phyloP scores from a whole-genome alignment of 2,888 invertebrate species.

The Dryocosmus kuriphilus region DNA sequence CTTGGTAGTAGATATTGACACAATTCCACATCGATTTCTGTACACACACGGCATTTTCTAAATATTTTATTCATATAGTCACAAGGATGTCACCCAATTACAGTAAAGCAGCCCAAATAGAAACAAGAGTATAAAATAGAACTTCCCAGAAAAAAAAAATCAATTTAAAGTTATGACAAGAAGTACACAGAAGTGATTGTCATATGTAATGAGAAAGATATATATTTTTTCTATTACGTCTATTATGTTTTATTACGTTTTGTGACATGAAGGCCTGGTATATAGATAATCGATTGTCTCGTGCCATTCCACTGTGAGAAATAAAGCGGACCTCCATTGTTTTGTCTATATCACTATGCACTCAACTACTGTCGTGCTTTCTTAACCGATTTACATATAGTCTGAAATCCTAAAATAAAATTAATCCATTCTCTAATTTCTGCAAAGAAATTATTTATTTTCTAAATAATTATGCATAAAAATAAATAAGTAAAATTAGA shows the following conservation, averaged over 20 bases:
- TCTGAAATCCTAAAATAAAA: background rate
- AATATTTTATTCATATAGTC: slow-evolving; percentile 18
- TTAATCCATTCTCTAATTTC: background rate
- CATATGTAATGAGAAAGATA: background rate
- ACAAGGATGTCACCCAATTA: background rate
- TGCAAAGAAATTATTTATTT: background rate
- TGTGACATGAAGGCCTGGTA: slow-evolving; percentile 31
- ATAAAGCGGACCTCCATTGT: slow-evolving; percentile 55
- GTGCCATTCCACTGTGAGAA: slow-evolving; percentile 31
- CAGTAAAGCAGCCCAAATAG: background rate
- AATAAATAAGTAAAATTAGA: background rate
- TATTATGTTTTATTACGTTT: slow-evolving; percentile 19
- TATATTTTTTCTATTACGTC: slow-evolving; percentile 8
- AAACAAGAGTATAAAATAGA: background rate
- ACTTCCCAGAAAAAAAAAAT: background rate
- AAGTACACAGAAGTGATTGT: background rate
- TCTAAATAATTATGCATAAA: background rate
- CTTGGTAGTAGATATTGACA: background rate
- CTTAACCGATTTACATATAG: background rate
- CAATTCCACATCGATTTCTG: slow-evolving; percentile 32
- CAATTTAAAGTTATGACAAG: background rate
- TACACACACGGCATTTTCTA: background rate
- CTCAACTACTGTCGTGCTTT: slow-evolving; percentile 30
- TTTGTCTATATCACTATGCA: slow-evolving; percentile 66
- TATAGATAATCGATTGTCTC: slow-evolving; percentile 47